phyloP scores from a whole-genome alignment of 2,113 vertebrate genomes.

The Pteronura brasiliensis region DNA sequence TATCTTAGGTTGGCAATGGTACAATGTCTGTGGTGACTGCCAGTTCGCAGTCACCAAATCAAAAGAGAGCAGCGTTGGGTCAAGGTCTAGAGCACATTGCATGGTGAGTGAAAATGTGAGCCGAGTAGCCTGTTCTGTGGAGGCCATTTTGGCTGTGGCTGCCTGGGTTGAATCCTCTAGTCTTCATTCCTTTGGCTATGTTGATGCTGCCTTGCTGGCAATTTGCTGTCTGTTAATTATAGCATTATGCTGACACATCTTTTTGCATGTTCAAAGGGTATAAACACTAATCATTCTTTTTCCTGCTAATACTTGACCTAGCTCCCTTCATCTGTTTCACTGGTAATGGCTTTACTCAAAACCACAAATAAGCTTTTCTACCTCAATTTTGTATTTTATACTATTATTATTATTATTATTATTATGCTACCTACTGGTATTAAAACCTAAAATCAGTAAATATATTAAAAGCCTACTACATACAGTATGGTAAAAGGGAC shows the following conservation, averaged over 20 bases:
- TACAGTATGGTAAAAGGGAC: background rate
- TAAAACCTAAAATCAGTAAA: background rate
- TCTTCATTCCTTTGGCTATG: background rate
- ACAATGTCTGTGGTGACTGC: background rate
- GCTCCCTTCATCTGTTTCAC: background rate
- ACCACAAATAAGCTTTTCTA: background rate
- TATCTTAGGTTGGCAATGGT: background rate
- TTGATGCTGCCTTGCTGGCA: background rate
- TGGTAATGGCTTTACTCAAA: background rate
- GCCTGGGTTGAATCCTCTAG: background rate
- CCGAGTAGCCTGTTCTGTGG: background rate
- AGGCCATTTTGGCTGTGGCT: background rate
- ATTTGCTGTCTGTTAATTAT: background rate
- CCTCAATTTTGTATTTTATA: background rate
- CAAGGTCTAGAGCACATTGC: background rate
- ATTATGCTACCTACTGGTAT: background rate
- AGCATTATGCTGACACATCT: background rate
- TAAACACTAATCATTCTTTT: background rate
- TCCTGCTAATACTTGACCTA: background rate
- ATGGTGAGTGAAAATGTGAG: background rate
- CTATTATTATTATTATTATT: background rate
- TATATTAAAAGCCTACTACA: background rate
- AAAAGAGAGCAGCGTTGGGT: background rate
- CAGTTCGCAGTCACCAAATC: background rate
- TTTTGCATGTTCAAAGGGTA: constrained; percentile 10